Evolutionary conservation across 2,888 invertebrate species (phyloP), one percentile per base, ranked within the genome.

Genomic region (Ophion obscuratus): DNA sequence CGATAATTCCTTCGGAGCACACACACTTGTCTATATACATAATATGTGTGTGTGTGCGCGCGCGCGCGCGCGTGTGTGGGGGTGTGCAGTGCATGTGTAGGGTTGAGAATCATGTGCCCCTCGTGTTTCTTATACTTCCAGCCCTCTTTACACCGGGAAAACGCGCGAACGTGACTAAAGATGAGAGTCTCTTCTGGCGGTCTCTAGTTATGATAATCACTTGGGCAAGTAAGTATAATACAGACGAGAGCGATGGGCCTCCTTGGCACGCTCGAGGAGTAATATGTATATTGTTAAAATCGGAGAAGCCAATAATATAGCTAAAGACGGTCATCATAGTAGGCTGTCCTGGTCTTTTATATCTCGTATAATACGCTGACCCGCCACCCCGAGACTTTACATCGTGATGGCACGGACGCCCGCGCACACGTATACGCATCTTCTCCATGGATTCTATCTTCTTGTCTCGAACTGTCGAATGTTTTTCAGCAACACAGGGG

Each of bases 271-370:
- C 70, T 59, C 77, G 74, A 71, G 87, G 27, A 81, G 36, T 75
- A 88, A 44, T 89, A 87, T 92, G 91, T 92, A 91, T 91, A 92
- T 92, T 36, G 53, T 73, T 79, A 57, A 92, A 93, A 92, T 92
- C 92, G 89, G 91, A 91, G 91, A 92, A 92, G 92, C 91, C 93
- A 91, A 91, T 73, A 81, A 81, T 66, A 62, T 90, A 90, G 90
- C 93, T 93, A 93, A 93, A 93, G 90, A 93, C 90, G 92, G 92
- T 93, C 91, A 93, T 93, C 92, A 92, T 88, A 87, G 11, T 40
- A n/a, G 20, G 20, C 47, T 36, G 64, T 67, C 75, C 62, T 71
- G 57, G 64, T 53, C 61, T 68, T 7, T 40, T 76, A 47, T 66
- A 40, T 14, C 44, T 14, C 20, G 14, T 17, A 7, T 9, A 57